Conservation (phyloP, 2,797 vertebrate species). For the Macrochelys suwanniensis region DNA sequence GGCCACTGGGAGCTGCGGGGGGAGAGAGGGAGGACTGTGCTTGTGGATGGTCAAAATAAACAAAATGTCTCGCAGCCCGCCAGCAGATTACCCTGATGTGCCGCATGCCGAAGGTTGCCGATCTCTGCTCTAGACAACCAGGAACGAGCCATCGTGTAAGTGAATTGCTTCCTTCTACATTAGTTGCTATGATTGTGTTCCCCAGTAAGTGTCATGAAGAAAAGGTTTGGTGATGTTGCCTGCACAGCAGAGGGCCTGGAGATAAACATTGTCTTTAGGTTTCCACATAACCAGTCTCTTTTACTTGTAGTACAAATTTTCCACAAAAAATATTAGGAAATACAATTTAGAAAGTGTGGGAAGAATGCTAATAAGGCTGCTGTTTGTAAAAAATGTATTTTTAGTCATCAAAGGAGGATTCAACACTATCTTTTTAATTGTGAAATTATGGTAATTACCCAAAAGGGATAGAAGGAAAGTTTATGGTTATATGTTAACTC, state of each 20-base stretch:
- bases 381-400: slow-evolving; percentile 13
- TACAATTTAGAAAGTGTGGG: neutral
- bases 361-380: neutral
- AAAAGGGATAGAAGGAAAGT: neutral
- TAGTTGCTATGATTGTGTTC: neutral
- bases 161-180: neutral
- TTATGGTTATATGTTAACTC: slow-evolving; percentile 30
- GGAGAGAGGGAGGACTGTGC: too few relatives aligned
- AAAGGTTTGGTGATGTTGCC: neutral
- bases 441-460: slow-evolving; percentile 28
- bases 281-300: neutral
- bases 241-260: neutral
- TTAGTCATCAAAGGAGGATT: neutral
- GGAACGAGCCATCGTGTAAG: neutral
- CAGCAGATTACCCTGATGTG: too few relatives aligned
- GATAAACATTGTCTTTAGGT: neutral
- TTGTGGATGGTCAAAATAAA: too few relatives aligned
- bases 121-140: neutral
- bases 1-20: too few relatives aligned
- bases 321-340: neutral
- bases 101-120: too few relatives aligned
- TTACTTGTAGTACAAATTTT: neutral
- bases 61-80: too few relatives aligned
- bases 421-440: slow-evolving; percentile 23
- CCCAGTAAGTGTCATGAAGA: neutral